A percentile compares a stretch with the other conserved stretches of the same genome.
Conservation (phyloP, 2,797 vertebrate genomes). For the Pagetopsis macropterus region DNA sequence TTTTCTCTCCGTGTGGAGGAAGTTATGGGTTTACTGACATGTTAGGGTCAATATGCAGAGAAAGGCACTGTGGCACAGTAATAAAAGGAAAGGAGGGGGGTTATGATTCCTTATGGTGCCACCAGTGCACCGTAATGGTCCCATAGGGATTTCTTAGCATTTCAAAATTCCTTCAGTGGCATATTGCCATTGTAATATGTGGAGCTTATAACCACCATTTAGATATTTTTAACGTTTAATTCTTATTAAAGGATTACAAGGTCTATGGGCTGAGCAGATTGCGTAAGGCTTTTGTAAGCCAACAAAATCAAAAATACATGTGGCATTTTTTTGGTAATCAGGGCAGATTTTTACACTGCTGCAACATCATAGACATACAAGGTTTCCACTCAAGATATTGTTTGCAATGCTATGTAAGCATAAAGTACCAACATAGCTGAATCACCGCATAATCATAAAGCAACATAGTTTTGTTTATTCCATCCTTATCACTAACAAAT, state of each 20-base stretch:
- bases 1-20: constrained; percentile 1
- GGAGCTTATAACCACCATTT: background rate
- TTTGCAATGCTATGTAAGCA: background rate
- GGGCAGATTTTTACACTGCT: background rate
- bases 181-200: background rate
- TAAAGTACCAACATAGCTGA: background rate
- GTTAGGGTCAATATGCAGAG: constrained; percentile 21
- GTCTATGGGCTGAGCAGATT: background rate
- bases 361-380: background rate
- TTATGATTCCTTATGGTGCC: constrained; percentile 4
- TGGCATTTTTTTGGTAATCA: background rate
- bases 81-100: background rate
- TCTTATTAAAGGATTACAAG: background rate
- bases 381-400: background rate
- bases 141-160: background rate
- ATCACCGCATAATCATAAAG: background rate
- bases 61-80: constrained; percentile 2
- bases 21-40: constrained; percentile 34
- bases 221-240: background rate
- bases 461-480: no score
- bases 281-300: background rate
- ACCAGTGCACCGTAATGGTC: background rate
- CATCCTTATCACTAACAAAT: no score
- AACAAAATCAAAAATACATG: background rate
- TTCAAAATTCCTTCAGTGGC: background rate